Evolutionary conservation across 2,113 vertebrate species (phyloP), one percentile per base, ranked within the genome.

Genomic region (Mormyrus lacerda): DNA sequence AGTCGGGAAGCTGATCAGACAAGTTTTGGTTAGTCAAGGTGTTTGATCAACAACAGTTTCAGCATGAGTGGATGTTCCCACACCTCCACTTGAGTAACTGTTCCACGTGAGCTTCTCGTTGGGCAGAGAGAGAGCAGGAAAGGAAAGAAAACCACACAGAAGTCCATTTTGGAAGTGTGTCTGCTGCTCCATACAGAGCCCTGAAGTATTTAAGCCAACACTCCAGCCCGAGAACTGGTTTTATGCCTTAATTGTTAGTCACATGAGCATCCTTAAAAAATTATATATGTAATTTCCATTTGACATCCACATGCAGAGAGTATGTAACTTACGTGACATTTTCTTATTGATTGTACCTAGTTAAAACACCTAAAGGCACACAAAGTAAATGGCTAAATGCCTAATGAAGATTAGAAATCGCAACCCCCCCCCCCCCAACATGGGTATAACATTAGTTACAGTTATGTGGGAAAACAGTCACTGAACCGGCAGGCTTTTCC

Each of bases 41-140:
- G 50, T 44, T 53, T 58, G 76, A 39, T 89, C 88, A 82, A 21
- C 17, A 48, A 17, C 11, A 35, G 15, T 82, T 51, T 50, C 13
- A 89, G 82, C 48, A 55, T 83, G 69, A 53, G 76, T 79, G 88
- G 76, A 85, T 58, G 48, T 19, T 48, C 27, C 51, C 88, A 45
- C 31, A 51, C 76, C 42, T 27, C n/a, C 50, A 58, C 51, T 84
- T 51, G 47, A 85, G 84, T 65, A 73, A 35, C 45, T 89, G 53
- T 21, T 83, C 82, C 15, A 50, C 45, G 9, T 27, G 35, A 44
- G 15, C 27, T 21, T 69, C 39, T 53, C 9, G 27, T 47, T 61
- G n/a, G 42, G 13, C 13, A 21, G 82, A 45, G 31, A 10, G 42
- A 4, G 17, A 39, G 73, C 15, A 15, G 31, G 19, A 76, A 76